Conservation (phyloP, 1,140 invertebrate genomes). For the Anastrepha obliqua region DNA sequence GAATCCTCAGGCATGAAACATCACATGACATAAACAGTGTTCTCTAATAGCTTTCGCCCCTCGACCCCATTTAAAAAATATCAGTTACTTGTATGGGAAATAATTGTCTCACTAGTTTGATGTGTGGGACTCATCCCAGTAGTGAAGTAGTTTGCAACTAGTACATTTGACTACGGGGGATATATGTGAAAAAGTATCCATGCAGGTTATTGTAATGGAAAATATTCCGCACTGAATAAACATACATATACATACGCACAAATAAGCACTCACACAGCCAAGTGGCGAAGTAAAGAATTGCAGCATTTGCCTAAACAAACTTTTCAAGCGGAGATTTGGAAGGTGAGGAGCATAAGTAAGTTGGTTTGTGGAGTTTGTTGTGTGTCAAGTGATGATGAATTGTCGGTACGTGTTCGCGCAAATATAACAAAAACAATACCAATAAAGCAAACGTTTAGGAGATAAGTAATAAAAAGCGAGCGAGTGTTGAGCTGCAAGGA, state of each 20-base stretch:
- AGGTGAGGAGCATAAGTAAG: neutral
- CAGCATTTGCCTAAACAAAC: constrained; percentile 41
- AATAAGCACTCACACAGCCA: neutral
- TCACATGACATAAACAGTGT: too few relatives aligned
- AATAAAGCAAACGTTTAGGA: constrained; percentile 1
- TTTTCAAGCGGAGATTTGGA: neutral
- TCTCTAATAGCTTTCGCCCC: too few relatives aligned
- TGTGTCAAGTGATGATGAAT: constrained; percentile 42
- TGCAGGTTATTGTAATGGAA: neutral
- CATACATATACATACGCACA: neutral
- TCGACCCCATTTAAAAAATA: too few relatives aligned
- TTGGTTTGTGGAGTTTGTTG: constrained; percentile 9
- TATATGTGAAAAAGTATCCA: neutral
- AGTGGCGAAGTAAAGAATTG: neutral
- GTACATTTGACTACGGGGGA: neutral
- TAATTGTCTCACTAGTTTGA: too few relatives aligned
- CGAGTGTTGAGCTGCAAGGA: constrained; percentile 39
- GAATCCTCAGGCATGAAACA: too few relatives aligned
- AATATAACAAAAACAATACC: neutral
- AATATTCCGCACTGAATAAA: neutral
- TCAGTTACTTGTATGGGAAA: too few relatives aligned
- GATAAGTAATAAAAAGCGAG: neutral
- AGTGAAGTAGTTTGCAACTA: too few relatives aligned
- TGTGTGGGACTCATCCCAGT: too few relatives aligned
- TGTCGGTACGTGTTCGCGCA: constrained; percentile 44